Base-by-base conservation (phyloP, 2,888 invertebrate genomes). In the Crocallis elinguaria region DNA sequence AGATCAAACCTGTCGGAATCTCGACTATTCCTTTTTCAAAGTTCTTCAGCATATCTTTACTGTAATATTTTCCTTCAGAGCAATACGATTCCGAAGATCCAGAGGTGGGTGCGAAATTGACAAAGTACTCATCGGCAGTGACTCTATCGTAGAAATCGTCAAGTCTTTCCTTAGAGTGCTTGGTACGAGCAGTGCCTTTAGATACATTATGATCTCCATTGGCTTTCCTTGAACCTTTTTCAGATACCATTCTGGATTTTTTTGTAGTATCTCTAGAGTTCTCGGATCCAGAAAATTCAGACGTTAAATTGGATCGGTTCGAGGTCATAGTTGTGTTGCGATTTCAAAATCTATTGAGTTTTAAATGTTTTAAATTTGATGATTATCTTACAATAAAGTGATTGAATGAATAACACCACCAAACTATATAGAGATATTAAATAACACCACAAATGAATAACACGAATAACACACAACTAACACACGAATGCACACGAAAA, bases 21-120 rank as follows among this genome's bases (percentile, higher is more conserved):
- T 79, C 79, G 58, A 88, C 88, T 52, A 89, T 65, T 16, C 73
- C 62, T 55, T 84, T 87, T 2, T 69, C 9, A 0, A 88, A 32
- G 48, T 79, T 79, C 46, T 82, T 79, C 8, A 84, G 49, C 6
- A 76, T 64, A 9, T 73, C 77, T n/a, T 75, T 60, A 0, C 82
- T 71, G 54, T 86, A 86, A 11, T 61, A 45, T 55, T 77, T 85
- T 0, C 80, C 83, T 19, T 67, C 70, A 1, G 72, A 89, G 1
- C 66, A 64, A 43, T 74, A 86, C 0, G 79, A 74, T 1, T 75
- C 73, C 0, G 83, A 74, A 0, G 86, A 80, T 0, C 78, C 74
- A 0, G 87, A 85, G 1, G 84, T 67, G 0, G 83, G 76, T 36
- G 83, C 82, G 0, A 79, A 66, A 19, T 70, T 17, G 0, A 75